Evolutionary conservation across 2,797 vertebrate species (phyloP), one percentile per base, ranked within the genome.

Genomic region (Enteromius anoplus): DNA sequence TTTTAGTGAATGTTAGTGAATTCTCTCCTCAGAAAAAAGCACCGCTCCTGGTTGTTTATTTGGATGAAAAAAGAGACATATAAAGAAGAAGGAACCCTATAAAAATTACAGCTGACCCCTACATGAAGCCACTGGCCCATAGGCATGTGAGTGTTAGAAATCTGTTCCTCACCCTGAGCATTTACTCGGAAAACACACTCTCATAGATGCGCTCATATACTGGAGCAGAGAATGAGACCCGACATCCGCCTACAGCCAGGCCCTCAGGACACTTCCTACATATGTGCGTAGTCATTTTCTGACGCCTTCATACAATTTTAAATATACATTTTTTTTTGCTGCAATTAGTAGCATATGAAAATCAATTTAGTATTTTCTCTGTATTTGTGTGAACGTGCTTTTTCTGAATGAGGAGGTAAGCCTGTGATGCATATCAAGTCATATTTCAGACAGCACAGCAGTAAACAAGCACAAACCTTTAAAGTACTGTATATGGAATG

Each of bases 81-180:
- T n/a, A 66, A 26, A 68, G 17, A 29, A 8, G 32, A 58, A 72
- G 62, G 17, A 42, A 82, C 21, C 71, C 19, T 49, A 45, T 40
- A 76, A 66, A 82, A 80, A 70, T 55, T 55, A 84, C 69, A 78
- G 62, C 72, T 87, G 83, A 87, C 86, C 82, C 79, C 84, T 87
- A 71, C 73, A 85, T 78, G 80, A 82, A 78, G 76, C 53, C 47
- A 11, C 23, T 70, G 85, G 83, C 69, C 86, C 69, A 47, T 75
- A 34, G 81, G 78, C 78, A 76, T 84, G 70, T 78, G 58, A 80
- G 68, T 55, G 68, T 87, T 40, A 75, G 40, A 66, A 71, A 83
- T 71, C 78, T 81, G 78, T 37, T 70, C 19, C 72, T 84, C 71
- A 68, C 23, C 23, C 45, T 26, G 80, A 75, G 80, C 72, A 34